Conservation (phyloP, 2,113 vertebrate species). For the Scytalopus superciliaris region DNA sequence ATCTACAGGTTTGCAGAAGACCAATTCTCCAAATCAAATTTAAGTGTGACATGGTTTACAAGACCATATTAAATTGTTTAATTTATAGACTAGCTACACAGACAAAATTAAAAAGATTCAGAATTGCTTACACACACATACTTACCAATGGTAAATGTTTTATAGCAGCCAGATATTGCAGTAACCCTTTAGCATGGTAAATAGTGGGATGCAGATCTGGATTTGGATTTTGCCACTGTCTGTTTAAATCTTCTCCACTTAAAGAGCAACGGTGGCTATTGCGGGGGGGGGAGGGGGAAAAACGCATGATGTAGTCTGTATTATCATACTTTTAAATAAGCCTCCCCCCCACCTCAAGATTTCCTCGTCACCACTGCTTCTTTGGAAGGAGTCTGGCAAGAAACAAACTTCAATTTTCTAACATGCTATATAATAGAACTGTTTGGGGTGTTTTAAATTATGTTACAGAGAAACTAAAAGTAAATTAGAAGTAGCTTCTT, state of each 20-base stretch:
- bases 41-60: background rate
- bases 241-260: conserved; percentile 98
- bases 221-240: conserved; percentile 95
- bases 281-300: conserved; percentile 13
- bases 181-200: conserved; percentile 94
- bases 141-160: conserved; percentile 92
- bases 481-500: background rate
- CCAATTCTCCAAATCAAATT: background rate
- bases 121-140: conserved; percentile 30
- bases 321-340: conserved; percentile 12
- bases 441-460: background rate
- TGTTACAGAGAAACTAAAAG: background rate
- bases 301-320: conserved; percentile 11
- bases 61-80: background rate
- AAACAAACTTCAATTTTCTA: conserved; percentile 4
- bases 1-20: background rate
- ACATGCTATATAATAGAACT: background rate
- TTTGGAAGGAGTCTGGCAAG: conserved; percentile 16
- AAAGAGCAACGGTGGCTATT: conserved; percentile 95
- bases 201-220: conserved; percentile 95
- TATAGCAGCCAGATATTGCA: conserved; percentile 93
- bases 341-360: background rate
- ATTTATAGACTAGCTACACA: background rate
- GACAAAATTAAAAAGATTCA: background rate
- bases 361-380: background rate